A percentile compares a stretch with the other conserved stretches of the same genome.
These are phyloP conservation scores for Ochropleura leucogaster DNA, from an alignment of 2,888 invertebrate genomes.

Conservation along the genomic window DNA sequence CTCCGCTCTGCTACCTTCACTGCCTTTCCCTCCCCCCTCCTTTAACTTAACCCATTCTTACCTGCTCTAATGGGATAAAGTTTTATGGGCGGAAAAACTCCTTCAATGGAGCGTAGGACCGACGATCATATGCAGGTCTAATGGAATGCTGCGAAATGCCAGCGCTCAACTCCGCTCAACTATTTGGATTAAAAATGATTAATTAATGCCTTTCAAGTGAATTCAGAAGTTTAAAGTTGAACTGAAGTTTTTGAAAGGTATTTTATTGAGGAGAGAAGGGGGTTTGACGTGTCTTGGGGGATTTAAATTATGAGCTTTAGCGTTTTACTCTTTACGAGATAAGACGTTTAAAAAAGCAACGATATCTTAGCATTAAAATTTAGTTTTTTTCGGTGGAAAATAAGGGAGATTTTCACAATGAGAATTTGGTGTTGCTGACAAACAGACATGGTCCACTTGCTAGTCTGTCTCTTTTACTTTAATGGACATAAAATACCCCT, in stretches of 20 bases:
- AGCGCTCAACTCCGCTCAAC: slow-evolving; percentile 47
- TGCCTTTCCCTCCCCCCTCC: background rate
- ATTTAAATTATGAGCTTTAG: slow-evolving; percentile 33
- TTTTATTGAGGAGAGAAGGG: slow-evolving; percentile 20
- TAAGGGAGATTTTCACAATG: background rate
- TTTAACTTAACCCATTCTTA: slow-evolving; percentile 64
- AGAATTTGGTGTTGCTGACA: background rate
- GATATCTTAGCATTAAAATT: background rate
- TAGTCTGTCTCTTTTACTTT: background rate
- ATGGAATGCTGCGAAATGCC: slow-evolving; percentile 53
- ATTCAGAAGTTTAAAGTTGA: slow-evolving; percentile 41
- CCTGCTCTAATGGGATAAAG: slow-evolving; percentile 75
- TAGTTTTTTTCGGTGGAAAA: background rate
- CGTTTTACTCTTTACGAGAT: background rate
- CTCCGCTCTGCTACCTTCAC: background rate
- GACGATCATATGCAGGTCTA: slow-evolving; percentile 65
- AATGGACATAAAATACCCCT: background rate
- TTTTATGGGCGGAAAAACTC: slow-evolving; percentile 74
- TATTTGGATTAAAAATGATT: slow-evolving; percentile 62
- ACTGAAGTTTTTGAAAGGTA: slow-evolving; percentile 48
- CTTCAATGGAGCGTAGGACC: slow-evolving; percentile 68
- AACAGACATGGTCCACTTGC: background rate
- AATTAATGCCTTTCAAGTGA: slow-evolving; percentile 49
- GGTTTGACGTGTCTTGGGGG: slow-evolving; percentile 20
- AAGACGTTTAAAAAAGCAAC: background rate